A percentile compares a stretch with the other conserved stretches of the same genome.
Evolutionary conservation across 2,888 invertebrate genomes (phyloP).

Genomic region (Strigamia maritima): DNA sequence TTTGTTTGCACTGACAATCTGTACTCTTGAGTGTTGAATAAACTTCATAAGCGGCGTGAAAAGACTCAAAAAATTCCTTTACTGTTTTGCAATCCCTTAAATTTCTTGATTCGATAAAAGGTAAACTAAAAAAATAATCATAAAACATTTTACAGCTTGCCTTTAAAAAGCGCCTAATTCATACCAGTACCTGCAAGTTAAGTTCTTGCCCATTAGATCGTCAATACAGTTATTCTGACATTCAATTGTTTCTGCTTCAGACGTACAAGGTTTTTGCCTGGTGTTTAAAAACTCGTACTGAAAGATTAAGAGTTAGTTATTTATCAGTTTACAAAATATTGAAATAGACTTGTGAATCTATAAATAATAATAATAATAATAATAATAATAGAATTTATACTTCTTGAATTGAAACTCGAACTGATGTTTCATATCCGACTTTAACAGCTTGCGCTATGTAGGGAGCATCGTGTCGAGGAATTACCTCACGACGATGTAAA

Average conservation of each 20-base stretch:
- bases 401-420: not conserved
- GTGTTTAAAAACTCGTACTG: not conserved
- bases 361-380: no score
- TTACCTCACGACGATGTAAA: not conserved
- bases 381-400: no score
- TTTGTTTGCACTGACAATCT: not conserved
- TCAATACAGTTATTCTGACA: not conserved
- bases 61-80: not conserved
- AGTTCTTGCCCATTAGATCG: not conserved
- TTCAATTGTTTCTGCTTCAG: not conserved
- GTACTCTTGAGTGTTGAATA: not conserved
- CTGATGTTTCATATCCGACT: not conserved
- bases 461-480: not conserved
- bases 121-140: not conserved
- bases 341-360: no score
- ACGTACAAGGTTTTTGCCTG: not conserved
- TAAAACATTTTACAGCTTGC: not conserved
- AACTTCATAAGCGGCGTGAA: not conserved
- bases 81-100: not conserved
- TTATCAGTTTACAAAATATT: not conserved
- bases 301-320: not conserved
- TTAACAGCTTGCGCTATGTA: not conserved
- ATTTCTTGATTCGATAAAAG: not conserved
- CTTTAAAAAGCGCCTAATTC: not conserved
- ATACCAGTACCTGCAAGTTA: not conserved